Base-by-base conservation (phyloP, 2,113 vertebrate genomes). In the Phoenicopterus ruber region DNA sequence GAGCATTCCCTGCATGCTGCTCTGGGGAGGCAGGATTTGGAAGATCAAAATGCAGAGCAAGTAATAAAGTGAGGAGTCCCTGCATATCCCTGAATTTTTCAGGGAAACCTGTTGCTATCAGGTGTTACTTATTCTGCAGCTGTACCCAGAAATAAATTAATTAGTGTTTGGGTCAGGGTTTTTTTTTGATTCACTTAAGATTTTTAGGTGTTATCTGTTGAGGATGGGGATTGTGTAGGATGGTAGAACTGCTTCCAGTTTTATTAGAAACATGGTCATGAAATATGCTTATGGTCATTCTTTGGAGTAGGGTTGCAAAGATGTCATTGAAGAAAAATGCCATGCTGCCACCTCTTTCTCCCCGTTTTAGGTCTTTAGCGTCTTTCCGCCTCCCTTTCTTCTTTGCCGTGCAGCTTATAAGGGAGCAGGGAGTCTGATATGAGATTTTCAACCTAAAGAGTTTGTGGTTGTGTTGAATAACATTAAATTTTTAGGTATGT, bases 1-100 rank as follows among this genome's bases (percentile, higher is more conserved):
- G 66, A 93, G 83, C 81, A 72, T 97, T 95, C 88, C 66, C 91
- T 80, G 86, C 91, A 3, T 79, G 54, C 70, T 97, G 62, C 86
- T 95, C 40, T 18, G 8, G 14, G 57, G 77, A 32, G 50, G 40
- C 38, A 85, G 93, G 86, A 96, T 95, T 94, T 92, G 88, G 54
- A 82, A 78, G 73, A 91, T 95, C 94, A 93, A 69, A 82, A 83
- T 73, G 36, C 83, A 62, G 70, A 79, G 46, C 2, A 5, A 94
- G 38, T 85, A 85, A 82, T 76, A 61, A 73, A 85, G 28, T 55
- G 82, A 89, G 81, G 70, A 90, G 84, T 85, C 73, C 81, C 19
- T 7, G 3, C 9, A 0, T 77, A 72, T 85, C 54, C 36, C 54
- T 44, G 19, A 12, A 4, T 54, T 95, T 94, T 97, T 85, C 59